phyloP scores from a whole-genome alignment of 2,797 vertebrate species.

The Argentina silus region DNA sequence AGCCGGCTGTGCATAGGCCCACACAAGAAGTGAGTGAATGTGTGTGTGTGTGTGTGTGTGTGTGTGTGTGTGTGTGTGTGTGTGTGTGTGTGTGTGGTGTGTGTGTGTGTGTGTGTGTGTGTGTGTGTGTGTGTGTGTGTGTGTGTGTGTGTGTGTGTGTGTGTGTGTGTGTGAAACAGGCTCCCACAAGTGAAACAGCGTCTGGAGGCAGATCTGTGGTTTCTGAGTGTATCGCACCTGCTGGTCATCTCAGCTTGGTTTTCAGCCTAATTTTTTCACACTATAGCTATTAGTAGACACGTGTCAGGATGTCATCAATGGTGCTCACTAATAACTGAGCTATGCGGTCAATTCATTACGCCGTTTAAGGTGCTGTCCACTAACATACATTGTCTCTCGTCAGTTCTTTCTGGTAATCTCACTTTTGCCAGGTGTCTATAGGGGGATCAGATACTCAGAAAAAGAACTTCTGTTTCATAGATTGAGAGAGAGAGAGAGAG shows the following conservation, averaged over 20 bases:
- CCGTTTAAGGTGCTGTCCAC: neutral
- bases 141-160: slow-evolving; percentile 21
- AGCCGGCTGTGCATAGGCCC: slow-evolving; percentile 66
- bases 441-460: slow-evolving; percentile 38
- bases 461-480: slow-evolving; percentile 59
- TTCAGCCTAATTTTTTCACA: slow-evolving; percentile 5
- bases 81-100: too few relatives aligned
- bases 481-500: slow-evolving; percentile 25
- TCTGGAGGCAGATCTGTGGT: slow-evolving; percentile 70
- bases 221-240: slow-evolving; percentile 72
- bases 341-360: slow-evolving; percentile 10
- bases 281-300: slow-evolving; percentile 40
- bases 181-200: slow-evolving; percentile 56
- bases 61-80: slow-evolving; percentile 6
- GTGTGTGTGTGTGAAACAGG: slow-evolving; percentile 68
- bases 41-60: slow-evolving; percentile 13
- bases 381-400: neutral
- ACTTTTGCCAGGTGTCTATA: slow-evolving; percentile 12
- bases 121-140: slow-evolving; percentile 3
- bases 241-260: slow-evolving; percentile 45
- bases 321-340: neutral
- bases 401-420: neutral
- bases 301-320: neutral
- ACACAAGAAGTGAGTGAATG: slow-evolving; percentile 76
- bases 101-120: slow-evolving; percentile 13